A percentile compares a stretch with the other conserved stretches of the same genome.
Evolutionary conservation across 1,140 invertebrate species (phyloP).

Genomic region (Drosophila kikkawai): DNA sequence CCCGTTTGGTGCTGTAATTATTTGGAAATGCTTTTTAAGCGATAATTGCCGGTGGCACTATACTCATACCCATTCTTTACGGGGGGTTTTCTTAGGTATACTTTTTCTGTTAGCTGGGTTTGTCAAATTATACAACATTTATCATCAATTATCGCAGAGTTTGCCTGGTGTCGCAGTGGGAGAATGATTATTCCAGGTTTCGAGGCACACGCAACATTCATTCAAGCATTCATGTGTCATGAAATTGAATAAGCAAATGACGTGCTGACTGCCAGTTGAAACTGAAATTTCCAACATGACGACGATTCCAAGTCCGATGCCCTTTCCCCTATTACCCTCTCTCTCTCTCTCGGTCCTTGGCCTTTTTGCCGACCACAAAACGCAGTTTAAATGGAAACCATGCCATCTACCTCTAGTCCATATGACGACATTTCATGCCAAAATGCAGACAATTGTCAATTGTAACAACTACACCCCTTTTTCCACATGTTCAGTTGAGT

Average conservation of each 20-base stretch:
- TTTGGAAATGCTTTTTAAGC: conserved; percentile 81
- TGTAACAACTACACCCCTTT: conserved; percentile 77
- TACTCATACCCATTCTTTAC: neutral
- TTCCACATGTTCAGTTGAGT: conserved; percentile 25
- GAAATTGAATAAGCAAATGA: conserved; percentile 84
- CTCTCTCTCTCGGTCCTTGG: conserved; percentile 21
- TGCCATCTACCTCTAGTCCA: conserved; percentile 29
- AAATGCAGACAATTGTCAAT: conserved; percentile 80
- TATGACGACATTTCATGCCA: conserved; percentile 79
- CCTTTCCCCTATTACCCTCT: conserved; percentile 55
- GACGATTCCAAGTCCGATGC: conserved; percentile 28
- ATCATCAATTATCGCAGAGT: conserved; percentile 80
- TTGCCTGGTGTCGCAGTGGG: conserved; percentile 56
- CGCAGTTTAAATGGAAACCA: conserved; percentile 69
- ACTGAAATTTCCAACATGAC: conserved; percentile 53
- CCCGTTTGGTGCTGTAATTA: conserved; percentile 63
- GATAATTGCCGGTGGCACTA: conserved; percentile 77
- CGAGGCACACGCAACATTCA: conserved; percentile 67
- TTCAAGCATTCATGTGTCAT: conserved; percentile 74
- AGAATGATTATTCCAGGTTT: conserved; percentile 68
- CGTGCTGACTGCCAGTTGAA: conserved; percentile 82
- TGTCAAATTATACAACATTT: conserved; percentile 84
- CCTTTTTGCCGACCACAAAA: conserved; percentile 64
- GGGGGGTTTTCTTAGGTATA: conserved; percentile 29
- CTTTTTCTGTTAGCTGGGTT: conserved; percentile 55